Base-by-base conservation (phyloP, 2,888 invertebrate species). In the Spatulosminthurus flaviceps region DNA sequence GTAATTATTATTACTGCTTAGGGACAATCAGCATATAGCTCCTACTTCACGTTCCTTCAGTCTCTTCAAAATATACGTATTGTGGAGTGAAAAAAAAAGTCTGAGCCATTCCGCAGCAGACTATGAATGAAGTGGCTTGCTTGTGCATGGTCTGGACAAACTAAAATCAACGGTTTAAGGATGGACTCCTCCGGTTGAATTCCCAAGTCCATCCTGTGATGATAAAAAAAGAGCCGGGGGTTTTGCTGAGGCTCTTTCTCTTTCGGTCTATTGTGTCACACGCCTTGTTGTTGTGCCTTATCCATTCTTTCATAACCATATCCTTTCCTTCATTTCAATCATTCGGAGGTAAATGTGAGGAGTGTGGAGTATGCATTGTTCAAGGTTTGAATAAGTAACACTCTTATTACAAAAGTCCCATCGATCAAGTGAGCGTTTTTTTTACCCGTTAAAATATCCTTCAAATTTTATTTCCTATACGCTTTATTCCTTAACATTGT, bases 141-240 rank as follows among this genome's bases (percentile, higher is more conserved):
- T 13, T 70, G 70, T 34, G 24, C 42, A 24, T 67, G 26, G 67
- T 28, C 22, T 70, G 70, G 70, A 43, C 42, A 24, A 42, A 43
- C 42, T 72, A 21, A 42, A 72, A 41, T 13, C 71, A 43, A 72
- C 43, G 42, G 43, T 19, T 29, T 28, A n/a, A 51, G 60, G 74
- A 74, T 74, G 74, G 74, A 74, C 74, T 74, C 74, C 75, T 75
- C 42, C 75, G 41, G 75, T 72, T 51, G 72, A 51, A 71, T 71
- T 72, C 71, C 43, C 71, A 72, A 72, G 71, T 72, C 71, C 71
- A 72, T 72, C 71, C 71, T 72, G 74, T 64, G 75, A 75, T 28
- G 64, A 60, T 75, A 66, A 75, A 75, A n/a, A 75, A 75, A 75
- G 75, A 34, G 41, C 75, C 75, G 64, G 64, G 75, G 75, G 75